These are phyloP conservation scores for Idaea aversata DNA, from an alignment of 2,888 invertebrate genomes.

Conservation along the genomic window DNA sequence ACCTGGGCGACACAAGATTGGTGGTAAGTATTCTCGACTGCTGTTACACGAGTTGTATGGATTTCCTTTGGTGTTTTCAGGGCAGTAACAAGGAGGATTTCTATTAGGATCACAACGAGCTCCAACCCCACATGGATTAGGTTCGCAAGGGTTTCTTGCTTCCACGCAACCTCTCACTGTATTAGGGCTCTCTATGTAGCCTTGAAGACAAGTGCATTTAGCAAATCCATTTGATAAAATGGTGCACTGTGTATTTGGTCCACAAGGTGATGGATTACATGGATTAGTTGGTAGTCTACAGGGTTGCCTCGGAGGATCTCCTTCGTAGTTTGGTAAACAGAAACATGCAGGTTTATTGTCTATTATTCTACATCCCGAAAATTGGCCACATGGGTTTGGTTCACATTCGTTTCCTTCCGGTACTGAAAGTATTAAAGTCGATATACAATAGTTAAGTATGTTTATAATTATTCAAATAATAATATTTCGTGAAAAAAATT, in stretches of 20 bases:
- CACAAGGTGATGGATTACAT: conserved; percentile 92
- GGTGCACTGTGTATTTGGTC: conserved; percentile 92
- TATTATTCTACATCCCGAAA: conserved; percentile 90
- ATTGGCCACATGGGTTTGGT: conserved; percentile 91
- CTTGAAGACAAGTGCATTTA: conserved; percentile 91
- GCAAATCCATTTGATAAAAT: conserved; percentile 89
- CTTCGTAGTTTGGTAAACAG: conserved; percentile 93
- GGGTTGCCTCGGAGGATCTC: conserved; percentile 86
- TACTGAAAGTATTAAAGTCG: conserved; percentile 78
- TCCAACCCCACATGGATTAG: conserved; percentile 88
- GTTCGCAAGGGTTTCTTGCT: conserved; percentile 89
- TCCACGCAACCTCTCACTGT: conserved; percentile 92
- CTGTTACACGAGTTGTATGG: conserved; percentile 87
- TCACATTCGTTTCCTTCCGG: conserved; percentile 92
- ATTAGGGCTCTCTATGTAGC: conserved; percentile 92
- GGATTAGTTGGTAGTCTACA: conserved; percentile 88
- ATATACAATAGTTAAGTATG: neutral
- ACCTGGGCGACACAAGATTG: conserved; percentile 87
- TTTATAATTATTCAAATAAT: neutral
- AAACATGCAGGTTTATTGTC: conserved; percentile 89
- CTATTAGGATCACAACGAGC: conserved; percentile 90
- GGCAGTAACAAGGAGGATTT: conserved; percentile 91
- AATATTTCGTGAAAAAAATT: neutral
- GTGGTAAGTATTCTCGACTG: conserved; percentile 75
- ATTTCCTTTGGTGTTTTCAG: conserved; percentile 90